Conservation (phyloP, 2,888 invertebrate species). For the Andrena chrysosceles region DNA sequence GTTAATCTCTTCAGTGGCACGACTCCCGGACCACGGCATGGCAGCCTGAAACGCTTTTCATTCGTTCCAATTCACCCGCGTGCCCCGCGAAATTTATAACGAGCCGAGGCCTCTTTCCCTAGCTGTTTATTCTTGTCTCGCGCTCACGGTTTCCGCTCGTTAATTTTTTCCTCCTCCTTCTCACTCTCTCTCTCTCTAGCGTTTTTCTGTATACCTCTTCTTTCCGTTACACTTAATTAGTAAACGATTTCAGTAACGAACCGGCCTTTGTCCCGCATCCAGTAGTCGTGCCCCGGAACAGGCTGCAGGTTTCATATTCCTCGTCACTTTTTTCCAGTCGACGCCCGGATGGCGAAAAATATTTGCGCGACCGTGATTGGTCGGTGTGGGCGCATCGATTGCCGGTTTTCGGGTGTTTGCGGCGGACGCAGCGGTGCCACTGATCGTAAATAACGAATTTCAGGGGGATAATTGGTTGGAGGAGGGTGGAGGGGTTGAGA, state of each 20-base stretch:
- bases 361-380: background rate
- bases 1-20: slow-evolving; percentile 42
- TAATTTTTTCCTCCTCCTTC: slow-evolving; percentile 25
- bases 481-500: background rate
- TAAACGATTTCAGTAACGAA: slow-evolving; percentile 58
- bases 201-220: background rate
- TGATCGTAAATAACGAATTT: slow-evolving; percentile 33
- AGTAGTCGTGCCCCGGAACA: background rate
- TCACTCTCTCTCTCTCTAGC: too few relatives aligned
- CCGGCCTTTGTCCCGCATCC: slow-evolving; percentile 16
- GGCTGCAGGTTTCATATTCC: background rate
- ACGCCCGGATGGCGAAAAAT: background rate
- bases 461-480: slow-evolving; percentile 41
- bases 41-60: slow-evolving; percentile 51
- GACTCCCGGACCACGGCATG: slow-evolving; percentile 27
- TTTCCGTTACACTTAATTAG: slow-evolving; percentile 54
- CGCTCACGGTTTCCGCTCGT: slow-evolving; percentile 41
- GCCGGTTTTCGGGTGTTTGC: slow-evolving; percentile 31
- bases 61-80: slow-evolving; percentile 49
- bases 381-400: slow-evolving; percentile 35
- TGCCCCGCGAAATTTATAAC: slow-evolving; percentile 56
- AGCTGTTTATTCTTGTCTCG: slow-evolving; percentile 49
- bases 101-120: slow-evolving; percentile 15
- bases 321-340: background rate
- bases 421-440: slow-evolving; percentile 14